These are phyloP conservation scores for Teleopsis dalmanni DNA, from an alignment of 1,140 invertebrate genomes.

Conservation along the genomic window DNA sequence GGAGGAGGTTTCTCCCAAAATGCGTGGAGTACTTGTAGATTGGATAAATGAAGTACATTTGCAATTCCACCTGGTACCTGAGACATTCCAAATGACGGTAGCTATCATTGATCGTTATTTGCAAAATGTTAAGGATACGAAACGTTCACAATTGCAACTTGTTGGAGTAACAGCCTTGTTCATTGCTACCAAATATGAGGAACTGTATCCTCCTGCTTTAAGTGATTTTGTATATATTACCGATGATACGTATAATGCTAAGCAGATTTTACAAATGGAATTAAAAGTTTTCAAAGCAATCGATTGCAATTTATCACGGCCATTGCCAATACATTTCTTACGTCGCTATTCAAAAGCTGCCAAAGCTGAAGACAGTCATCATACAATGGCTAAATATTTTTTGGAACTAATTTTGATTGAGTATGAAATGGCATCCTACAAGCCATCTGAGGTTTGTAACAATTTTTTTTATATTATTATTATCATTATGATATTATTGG, in stretches of 20 bases:
- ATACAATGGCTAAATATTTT: constrained; percentile 88
- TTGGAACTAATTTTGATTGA: constrained; percentile 79
- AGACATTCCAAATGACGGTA: constrained; percentile 85
- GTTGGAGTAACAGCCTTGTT: constrained; percentile 88
- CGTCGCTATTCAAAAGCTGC: constrained; percentile 60
- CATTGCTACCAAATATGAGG: constrained; percentile 92
- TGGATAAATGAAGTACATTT: constrained; percentile 91
- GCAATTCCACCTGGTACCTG: constrained; percentile 79
- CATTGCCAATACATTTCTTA: constrained; percentile 82
- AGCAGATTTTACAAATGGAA: constrained; percentile 81
- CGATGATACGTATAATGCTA: constrained; percentile 76
- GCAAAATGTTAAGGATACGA: constrained; percentile 57
- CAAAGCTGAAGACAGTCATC: constrained; percentile 60
- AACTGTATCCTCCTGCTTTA: constrained; percentile 84
- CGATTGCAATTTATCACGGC: constrained; percentile 75
- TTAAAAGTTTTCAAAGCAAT: constrained; percentile 64
- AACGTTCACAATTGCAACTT: constrained; percentile 69
- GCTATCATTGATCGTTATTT: constrained; percentile 86
- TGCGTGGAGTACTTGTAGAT: constrained; percentile 83
- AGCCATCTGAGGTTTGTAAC: constrained; percentile 72
- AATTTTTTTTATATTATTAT: too few species aligned
- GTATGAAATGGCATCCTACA: constrained; percentile 71
- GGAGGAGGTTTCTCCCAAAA: constrained; percentile 58
- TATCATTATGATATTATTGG: too few species aligned
- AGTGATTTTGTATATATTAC: constrained; percentile 88